Conservation (phyloP, 92 coral and sea anemone genomes). For the Metridium senile region DNA sequence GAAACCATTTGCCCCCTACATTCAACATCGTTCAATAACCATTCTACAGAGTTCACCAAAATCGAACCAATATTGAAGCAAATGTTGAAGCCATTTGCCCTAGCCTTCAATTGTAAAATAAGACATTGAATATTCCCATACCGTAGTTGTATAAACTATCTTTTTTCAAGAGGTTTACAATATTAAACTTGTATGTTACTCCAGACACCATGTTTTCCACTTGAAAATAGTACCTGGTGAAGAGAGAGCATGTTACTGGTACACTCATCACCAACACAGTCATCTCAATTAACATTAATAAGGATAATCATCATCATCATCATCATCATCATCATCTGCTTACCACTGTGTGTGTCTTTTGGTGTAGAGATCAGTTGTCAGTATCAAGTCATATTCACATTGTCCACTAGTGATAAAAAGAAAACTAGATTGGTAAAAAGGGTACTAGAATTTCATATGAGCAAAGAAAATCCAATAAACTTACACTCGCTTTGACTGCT, state of each 20-base stretch:
- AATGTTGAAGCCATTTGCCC: too few relatives aligned
- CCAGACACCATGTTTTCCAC: constrained; percentile 90
- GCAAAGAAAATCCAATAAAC: too few relatives aligned
- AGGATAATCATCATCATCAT: too few relatives aligned
- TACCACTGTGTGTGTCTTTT: constrained; percentile 96
- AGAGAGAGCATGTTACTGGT: neutral
- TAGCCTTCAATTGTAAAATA: too few relatives aligned
- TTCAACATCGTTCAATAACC: too few relatives aligned
- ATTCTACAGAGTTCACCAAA: too few relatives aligned
- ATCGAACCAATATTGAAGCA: too few relatives aligned
- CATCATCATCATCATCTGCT: constrained; percentile 5
- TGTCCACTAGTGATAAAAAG: constrained; percentile 65
- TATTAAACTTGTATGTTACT: constrained; percentile 87
- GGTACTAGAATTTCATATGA: too few relatives aligned
- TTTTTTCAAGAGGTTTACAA: constrained; percentile 83
- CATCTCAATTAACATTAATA: too few relatives aligned
- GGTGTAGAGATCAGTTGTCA: constrained; percentile 86
- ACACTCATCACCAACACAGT: neutral
- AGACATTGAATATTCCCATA: too few relatives aligned
- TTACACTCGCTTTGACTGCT: constrained; percentile 91
- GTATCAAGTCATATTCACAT: constrained; percentile 88
- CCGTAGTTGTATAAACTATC: constrained; percentile 97
- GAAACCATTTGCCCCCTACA: too few relatives aligned
- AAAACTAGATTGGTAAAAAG: too few relatives aligned
- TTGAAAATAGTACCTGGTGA: constrained; percentile 82